Base-by-base conservation (phyloP, 2,888 invertebrate species). In the Saturnia pavonia region DNA sequence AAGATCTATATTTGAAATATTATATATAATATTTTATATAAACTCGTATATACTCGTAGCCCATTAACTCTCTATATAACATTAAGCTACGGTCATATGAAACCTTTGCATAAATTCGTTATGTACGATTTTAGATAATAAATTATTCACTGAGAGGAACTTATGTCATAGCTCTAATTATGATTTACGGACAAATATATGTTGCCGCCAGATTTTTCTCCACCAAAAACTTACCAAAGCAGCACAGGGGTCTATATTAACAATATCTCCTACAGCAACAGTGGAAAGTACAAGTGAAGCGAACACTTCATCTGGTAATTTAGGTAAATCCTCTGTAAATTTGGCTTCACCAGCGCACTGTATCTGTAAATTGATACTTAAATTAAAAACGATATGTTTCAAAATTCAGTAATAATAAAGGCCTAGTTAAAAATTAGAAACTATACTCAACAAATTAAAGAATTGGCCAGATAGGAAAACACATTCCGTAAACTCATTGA, bases 271-370 rank as follows among this genome's bases (percentile, higher is more conserved):
- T 73, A 87, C 85, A 71, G 95, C 78, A 72, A 94, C 84, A 48
- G 85, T 87, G 19, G 91, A 89, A 1, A 95, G 82, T 0, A 96
- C 96, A 76, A 96, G 95, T 0, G 95, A 95, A 19, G 95, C 96
- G 82, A 94, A 95, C 0, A 96, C 94, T 87, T 97, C 96, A 76
- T 95, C 94, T 0, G 94, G 91, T 7, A 91, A 82, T 0, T 90
- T 85, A n/a, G 95, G 95, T 48, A 95, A 85, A 79, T 97, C 97
- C 78, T 96, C 95, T 0, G 95, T 89, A 83, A 95, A 97, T 74
- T 94, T 90, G 0, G 96, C 96, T 84, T 96, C 96, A 0, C 97
- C 97, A 69, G 96, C 94, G 74, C 95, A 94, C 86, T 96, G 96
- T 65, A 94, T 87, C 88, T 88, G 70, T 40, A 71, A 69, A 66